Conservation (phyloP, 2,888 invertebrate genomes). For the Heliconius erato region DNA sequence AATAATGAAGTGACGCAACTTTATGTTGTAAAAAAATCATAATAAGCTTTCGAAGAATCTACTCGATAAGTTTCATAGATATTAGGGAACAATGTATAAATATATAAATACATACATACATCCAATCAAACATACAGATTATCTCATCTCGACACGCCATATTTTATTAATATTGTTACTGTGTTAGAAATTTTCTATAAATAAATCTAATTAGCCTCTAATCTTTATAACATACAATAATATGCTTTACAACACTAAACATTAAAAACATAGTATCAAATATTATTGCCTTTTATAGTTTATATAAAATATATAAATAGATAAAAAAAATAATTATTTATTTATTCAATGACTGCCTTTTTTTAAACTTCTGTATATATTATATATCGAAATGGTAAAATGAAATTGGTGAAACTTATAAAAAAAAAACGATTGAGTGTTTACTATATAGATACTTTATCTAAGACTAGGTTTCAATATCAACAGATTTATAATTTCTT, state of each 20-base stretch:
- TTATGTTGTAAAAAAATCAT: constrained; percentile 28
- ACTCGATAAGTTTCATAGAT: constrained; percentile 41
- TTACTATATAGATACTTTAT: constrained; percentile 1
- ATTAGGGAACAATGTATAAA: constrained; percentile 45
- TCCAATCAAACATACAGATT: constrained; percentile 1
- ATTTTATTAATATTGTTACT: constrained; percentile 20
- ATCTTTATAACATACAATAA: constrained; percentile 1
- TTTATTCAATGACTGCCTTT: background rate
- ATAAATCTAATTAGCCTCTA: constrained; percentile 15
- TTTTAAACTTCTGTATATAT: background rate
- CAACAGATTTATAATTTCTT: constrained; percentile 20
- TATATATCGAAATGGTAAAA: background rate
- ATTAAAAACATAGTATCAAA: constrained; percentile 8
- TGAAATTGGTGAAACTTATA: background rate
- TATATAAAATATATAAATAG: constrained; percentile 11
- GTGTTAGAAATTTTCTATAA: constrained; percentile 19
- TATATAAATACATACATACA: constrained; percentile 48
- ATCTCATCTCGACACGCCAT: background rate
- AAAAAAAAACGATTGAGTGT: background rate
- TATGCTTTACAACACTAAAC: constrained; percentile 4
- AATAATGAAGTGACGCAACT: background rate
- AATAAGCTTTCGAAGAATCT: constrained; percentile 13
- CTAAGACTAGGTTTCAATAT: constrained; percentile 17
- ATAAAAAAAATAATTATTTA: background rate
- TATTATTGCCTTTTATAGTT: constrained; percentile 23